Base-by-base conservation (phyloP, 1,140 invertebrate genomes). In the Drosophila nikananu region DNA sequence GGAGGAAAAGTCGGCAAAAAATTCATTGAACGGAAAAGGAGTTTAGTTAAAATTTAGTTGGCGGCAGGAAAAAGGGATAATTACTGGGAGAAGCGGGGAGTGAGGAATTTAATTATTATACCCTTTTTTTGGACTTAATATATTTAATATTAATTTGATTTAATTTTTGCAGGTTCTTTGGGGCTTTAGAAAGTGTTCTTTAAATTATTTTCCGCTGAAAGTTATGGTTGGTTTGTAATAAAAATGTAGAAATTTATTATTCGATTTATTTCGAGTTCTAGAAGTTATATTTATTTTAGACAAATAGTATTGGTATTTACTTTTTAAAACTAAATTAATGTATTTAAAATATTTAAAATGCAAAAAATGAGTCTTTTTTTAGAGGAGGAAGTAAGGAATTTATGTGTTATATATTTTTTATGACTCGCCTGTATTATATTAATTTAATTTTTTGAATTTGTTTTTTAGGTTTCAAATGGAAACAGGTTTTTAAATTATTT, bases 1-100 rank as follows among this genome's bases (percentile, higher is more conserved):
- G 23, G 15, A 3, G n/a, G 23, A 48, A 52, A 63, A 70, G 48
- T 30, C 68, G 68, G 65, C 39, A 37, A 21, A 62, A 75, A 71
- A 60, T 52, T 55, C 48, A 32, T 68, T 75, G 79, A 65, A 62
- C 61, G 60, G 49, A 64, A 64, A 76, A 44, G 52, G 60, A 76
- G 60, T 64, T 35, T 54, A 23, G 19, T 52, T 19, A 12, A 27
- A 25, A 27, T 51, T 51, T 52, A 35, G 37, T 37, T 75, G 73
- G 23, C 44, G 30, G 39, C 13, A 35, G 57, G 13, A 44, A 13
- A 8, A 39, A 41, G 3, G 10, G 21, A 49, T 70, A 48, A 48
- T 70, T 39, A 1, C 15, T 21, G 5, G 7, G 23, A 15, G 17
- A 7, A 23, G 49, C 39, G 48, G 49, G 48, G 48, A 44, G 63